Conservation (phyloP, 2,888 invertebrate genomes). For the Epinotia demarniana region DNA sequence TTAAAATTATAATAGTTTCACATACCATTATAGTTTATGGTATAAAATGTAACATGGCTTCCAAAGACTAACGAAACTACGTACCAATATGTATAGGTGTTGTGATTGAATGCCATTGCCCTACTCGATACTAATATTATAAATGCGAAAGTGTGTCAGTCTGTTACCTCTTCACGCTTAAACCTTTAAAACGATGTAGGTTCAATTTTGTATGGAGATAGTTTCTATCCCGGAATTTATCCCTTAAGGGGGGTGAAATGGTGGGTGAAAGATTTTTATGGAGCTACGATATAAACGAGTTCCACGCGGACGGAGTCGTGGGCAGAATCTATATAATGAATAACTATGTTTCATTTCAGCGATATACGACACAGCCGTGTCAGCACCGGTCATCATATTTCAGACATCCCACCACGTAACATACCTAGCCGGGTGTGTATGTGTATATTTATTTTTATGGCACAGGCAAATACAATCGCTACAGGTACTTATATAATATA, state of each 20-base stretch:
- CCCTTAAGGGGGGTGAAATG: too few relatives aligned
- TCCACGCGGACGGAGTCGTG: too few relatives aligned
- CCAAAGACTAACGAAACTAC: background rate
- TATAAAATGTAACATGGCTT: background rate
- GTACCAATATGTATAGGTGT: background rate
- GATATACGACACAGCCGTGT: slow-evolving; percentile 23
- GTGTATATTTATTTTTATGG: background rate
- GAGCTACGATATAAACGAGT: too few relatives aligned
- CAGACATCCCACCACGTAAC: background rate
- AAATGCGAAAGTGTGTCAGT: too few relatives aligned
- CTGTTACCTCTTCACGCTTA: too few relatives aligned
- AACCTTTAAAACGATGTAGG: too few relatives aligned
- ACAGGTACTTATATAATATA: too few relatives aligned
- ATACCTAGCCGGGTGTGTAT: background rate
- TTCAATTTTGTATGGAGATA: too few relatives aligned
- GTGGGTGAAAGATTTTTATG: too few relatives aligned
- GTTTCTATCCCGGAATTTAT: too few relatives aligned
- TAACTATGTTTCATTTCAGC: slow-evolving; percentile 28
- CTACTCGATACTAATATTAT: background rate
- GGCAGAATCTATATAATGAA: background rate
- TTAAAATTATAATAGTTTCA: slow-evolving; percentile 14
- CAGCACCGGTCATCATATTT: slow-evolving; percentile 24
- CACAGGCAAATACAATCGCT: too few relatives aligned
- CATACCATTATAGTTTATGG: background rate
- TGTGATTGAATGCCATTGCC: background rate